Evolutionary conservation across 2,797 vertebrate genomes (phyloP), one percentile per base, ranked within the genome.

Genomic region (Chaetophractus vellerosus): DNA sequence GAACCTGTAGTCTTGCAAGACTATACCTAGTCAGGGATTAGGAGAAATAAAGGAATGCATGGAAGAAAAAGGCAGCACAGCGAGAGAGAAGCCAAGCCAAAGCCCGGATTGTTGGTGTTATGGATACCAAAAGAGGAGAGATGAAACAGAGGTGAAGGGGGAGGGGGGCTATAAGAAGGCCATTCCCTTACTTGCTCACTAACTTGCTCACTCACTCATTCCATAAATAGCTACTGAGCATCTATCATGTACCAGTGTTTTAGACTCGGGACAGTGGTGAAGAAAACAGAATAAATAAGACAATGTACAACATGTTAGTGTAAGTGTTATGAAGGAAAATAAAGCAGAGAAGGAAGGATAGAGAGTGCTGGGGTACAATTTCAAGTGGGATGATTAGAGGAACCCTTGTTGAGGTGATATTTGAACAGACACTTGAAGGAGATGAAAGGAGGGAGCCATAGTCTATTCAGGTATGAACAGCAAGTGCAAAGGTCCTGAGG

Each of bases 401-500:
- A 74, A 82, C 31, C 18, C 74, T 66, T 5, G 0, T 18, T 86
- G 64, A 66, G 75, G 45, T 76, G 83, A n/a, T 50, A 57, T 28
- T 45, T 74, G 36, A 64, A 59, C 78, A 68, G 12, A 57, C 14
- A 36, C 18, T 48, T 68, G 59, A 31, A 92, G 28, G 71, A 57
- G 28, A 55, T 23, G 28, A 50, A 55, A 55, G 59, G 48, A 82
- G 64, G 18, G 14, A 79, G 64, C n/a, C 38, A 6, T 33, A 68
- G 57, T 14, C 68, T 66, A 36, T 36, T 31, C 68, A 38, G 52
- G 41, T 10, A 38, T 41, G 38, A 78, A 68, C 5, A 50, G 63
- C 90, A 36, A 18, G 38, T n/a, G 31, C 76, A 93, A 82, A 93
- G 68, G 36, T 36, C 85, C 48, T 48, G 68, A 31, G 59, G 38